Conservation (phyloP, 2,888 invertebrate species). For the Plebejus anna region DNA sequence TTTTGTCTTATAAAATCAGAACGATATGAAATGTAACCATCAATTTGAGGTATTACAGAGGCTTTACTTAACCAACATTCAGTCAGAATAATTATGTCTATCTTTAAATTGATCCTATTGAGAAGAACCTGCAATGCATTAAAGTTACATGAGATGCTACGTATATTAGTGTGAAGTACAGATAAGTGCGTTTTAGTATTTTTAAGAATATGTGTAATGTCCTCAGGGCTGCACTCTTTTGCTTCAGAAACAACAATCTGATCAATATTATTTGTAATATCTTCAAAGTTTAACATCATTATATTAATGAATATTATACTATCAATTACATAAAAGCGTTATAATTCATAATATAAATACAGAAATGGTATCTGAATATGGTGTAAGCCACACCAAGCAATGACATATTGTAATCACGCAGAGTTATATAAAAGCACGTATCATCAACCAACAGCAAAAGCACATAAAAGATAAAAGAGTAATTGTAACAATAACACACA, state of each 20-base stretch:
- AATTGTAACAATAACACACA: no score
- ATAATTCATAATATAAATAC: no score
- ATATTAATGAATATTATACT: no score
- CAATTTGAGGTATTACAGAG: not conserved
- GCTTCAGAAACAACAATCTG: not conserved
- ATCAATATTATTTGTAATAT: no score
- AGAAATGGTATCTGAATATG: no score
- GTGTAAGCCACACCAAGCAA: no score
- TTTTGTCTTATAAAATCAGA: conserved; percentile 2
- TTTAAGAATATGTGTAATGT: not conserved
- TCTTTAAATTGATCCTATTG: not conserved
- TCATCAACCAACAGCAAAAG: no score
- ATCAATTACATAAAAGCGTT: no score
- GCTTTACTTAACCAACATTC: conserved; percentile 13
- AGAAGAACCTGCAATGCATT: not conserved
- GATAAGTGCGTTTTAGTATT: not conserved
- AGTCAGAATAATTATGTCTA: conserved; percentile 4
- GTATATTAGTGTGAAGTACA: conserved; percentile 3
- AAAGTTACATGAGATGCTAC: conserved; percentile 5
- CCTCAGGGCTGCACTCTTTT: not conserved
- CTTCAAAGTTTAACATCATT: no score
- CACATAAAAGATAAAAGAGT: no score
- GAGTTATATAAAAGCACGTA: no score
- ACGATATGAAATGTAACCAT: conserved; percentile 1
- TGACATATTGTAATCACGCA: no score